Evolutionary conservation across 2,113 vertebrate genomes (phyloP).

Genomic region (Dermatemys mawii): DNA sequence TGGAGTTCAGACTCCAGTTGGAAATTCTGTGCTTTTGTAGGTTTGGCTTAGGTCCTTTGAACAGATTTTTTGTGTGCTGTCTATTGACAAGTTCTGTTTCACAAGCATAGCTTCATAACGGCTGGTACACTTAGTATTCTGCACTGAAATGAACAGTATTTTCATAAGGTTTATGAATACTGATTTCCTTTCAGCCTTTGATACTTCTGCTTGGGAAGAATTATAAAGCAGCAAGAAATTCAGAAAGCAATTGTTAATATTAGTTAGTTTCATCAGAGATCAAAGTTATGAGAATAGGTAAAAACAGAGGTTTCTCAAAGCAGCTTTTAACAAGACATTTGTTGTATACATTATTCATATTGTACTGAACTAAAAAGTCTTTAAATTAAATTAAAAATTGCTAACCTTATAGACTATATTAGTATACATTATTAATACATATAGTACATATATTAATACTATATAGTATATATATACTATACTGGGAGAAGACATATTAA

Average conservation of each 20-base stretch:
- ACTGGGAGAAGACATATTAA: too few relatives aligned
- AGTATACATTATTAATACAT: too few relatives aligned
- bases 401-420: neutral
- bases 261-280: constrained; percentile 44
- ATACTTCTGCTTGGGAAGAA: constrained; percentile 1
- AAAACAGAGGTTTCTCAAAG: constrained; percentile 30
- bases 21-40: neutral
- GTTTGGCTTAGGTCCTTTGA: neutral
- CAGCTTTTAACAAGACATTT: neutral
- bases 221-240: constrained; percentile 12
- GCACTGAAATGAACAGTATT: constrained; percentile 5
- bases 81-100: neutral
- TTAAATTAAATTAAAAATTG: neutral
- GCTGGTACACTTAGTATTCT: neutral
- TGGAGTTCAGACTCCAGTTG: neutral
- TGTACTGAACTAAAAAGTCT: neutral
- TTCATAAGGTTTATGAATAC: constrained; percentile 28
- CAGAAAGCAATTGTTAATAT: neutral
- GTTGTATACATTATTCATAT: constrained; percentile 30
- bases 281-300: constrained; percentile 24
- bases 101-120: neutral
- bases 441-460: too few relatives aligned
- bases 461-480: too few relatives aligned
- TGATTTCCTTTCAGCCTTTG: constrained; percentile 33
- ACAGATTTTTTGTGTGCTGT: neutral